Conservation (phyloP, 2,113 vertebrate species). For the Laticauda laticaudata region DNA sequence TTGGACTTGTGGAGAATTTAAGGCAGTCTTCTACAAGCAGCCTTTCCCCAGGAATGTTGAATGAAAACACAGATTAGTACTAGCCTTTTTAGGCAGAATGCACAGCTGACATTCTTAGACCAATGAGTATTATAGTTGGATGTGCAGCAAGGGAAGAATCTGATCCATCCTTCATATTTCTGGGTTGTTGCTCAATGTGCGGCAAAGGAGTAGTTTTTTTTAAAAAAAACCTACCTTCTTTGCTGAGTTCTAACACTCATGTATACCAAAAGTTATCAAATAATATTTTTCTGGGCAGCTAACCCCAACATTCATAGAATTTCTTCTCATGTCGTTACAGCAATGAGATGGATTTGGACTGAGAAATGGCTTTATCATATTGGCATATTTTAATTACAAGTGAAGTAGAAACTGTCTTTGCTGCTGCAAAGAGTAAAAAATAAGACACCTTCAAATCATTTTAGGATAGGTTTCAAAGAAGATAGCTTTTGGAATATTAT, state of each 20-base stretch:
- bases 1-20: not conserved
- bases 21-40: not conserved
- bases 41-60: not conserved
- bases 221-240: not conserved
- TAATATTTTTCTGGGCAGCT: not conserved
- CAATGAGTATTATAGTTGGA: not conserved
- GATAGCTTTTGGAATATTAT: not conserved
- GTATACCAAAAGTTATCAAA: not conserved
- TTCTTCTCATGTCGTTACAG: not conserved
- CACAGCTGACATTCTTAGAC: not conserved
- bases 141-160: not conserved
- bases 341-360: not conserved
- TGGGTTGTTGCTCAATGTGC: not conserved
- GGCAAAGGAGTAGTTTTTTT: not conserved
- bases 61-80: not conserved
- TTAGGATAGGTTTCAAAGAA: not conserved
- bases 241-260: not conserved
- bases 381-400: not conserved
- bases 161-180: not conserved
- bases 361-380: not conserved
- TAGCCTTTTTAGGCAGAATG: not conserved
- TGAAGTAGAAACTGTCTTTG: not conserved
- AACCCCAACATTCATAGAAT: not conserved
- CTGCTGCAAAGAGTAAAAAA: not conserved
- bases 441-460: not conserved